Evolutionary conservation across 2,888 invertebrate species (phyloP), one percentile per base, ranked within the genome.

Genomic region (Apamea epomidion): DNA sequence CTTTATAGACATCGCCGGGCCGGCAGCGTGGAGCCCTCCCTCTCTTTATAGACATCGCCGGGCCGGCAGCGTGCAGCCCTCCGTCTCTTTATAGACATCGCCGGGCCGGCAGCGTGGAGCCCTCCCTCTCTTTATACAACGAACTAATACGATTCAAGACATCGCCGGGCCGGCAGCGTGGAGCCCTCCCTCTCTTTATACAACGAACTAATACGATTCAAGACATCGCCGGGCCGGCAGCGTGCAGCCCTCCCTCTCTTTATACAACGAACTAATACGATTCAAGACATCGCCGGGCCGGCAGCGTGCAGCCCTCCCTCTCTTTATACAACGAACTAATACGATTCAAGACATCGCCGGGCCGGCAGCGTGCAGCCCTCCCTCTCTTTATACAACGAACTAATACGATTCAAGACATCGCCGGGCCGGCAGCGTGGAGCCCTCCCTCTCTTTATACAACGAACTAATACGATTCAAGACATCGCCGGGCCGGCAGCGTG

Each of bases 241-340:
- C 14, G n/a, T 60, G n/a, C 14, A 60, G n/a, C 48, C 42, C 51
- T 69, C 14, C 21, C 54, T 62, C 45, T 45, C 16, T 42, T 25
- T 37, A 68, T 48, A 58, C 48, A 60, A 70, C 37, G 16, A 81
- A 82, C 51, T 16, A 58, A 45, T 68, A 69, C 29, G 10, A 69
- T n/a, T 32, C 14, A 58, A 16, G 16, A 62, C 62, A 29, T 62
- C 6, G 6, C 29, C 6, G 14, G n/a, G 60, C 29, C 60, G n/a
- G 60, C 14, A 14, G n/a, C 14, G n/a, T 60, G n/a, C 14, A 60
- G n/a, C 48, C 42, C 51, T 69, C 14, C 21, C 54, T 62, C 45
- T 45, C 16, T 42, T 25, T 37, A 68, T 48, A 58, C 48, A 60
- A 70, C 37, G 16, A 81, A 82, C 51, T 16, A 58, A 45, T 68